These are phyloP conservation scores for Camelus dromedarius DNA, from an alignment of 2,113 vertebrate species.

Conservation along the genomic window DNA sequence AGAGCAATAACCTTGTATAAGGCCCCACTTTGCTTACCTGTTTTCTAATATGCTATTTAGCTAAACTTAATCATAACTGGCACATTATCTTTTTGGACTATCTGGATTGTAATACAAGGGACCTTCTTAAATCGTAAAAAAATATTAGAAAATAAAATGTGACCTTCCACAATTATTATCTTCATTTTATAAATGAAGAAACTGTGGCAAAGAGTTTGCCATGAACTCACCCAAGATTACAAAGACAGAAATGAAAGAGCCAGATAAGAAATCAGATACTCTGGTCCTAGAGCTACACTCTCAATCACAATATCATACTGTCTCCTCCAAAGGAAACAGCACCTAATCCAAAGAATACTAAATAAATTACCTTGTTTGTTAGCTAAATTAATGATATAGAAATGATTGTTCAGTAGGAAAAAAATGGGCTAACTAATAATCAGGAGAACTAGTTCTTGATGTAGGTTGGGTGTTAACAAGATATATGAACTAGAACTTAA, in stretches of 20 bases:
- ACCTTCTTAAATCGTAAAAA: slow-evolving; percentile 32
- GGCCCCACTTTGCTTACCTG: neutral
- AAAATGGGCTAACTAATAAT: neutral
- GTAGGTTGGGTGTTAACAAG: neutral
- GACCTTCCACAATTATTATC: slow-evolving; percentile 32
- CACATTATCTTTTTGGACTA: neutral
- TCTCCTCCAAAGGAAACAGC: neutral
- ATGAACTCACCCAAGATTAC: neutral
- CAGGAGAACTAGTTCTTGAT: slow-evolving; percentile 6
- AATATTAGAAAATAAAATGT: slow-evolving; percentile 45
- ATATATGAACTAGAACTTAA: neutral
- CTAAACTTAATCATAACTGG: slow-evolving; percentile 23
- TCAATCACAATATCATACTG: neutral
- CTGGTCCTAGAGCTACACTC: neutral
- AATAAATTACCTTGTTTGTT: neutral
- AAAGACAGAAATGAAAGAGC: neutral
- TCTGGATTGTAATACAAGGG: neutral
- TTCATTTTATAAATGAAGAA: slow-evolving; percentile 1
- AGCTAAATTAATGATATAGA: slow-evolving; percentile 17
- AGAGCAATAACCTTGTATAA: neutral
- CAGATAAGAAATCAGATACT: neutral
- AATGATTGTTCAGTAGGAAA: neutral
- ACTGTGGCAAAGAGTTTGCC: neutral
- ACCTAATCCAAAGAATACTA: neutral
- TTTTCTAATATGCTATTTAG: slow-evolving; percentile 3